These are phyloP conservation scores for Pterophyllum scalare DNA, from an alignment of 2,113 vertebrate species.

Conservation along the genomic window DNA sequence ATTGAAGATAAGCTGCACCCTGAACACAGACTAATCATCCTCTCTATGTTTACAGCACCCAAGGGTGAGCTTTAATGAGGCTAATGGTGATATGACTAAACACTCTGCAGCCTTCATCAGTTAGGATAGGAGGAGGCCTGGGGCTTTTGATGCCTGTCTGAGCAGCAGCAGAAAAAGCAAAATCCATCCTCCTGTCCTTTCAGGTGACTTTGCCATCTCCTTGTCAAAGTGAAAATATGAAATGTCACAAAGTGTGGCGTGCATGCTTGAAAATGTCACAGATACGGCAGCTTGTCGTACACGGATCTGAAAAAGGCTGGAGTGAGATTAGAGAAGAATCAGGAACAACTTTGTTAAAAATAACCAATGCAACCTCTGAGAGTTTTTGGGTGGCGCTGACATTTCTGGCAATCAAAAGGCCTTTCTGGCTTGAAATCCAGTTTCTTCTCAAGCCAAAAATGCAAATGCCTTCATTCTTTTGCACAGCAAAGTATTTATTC, in stretches of 20 bases:
- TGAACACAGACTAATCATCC: constrained; percentile 47
- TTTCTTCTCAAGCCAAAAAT: constrained; percentile 12
- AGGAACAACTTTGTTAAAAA: neutral
- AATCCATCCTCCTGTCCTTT: constrained; percentile 37
- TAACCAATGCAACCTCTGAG: neutral
- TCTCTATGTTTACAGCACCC: constrained; percentile 54
- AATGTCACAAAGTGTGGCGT: constrained; percentile 41
- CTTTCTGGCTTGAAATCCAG: constrained; percentile 4
- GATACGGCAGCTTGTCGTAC: neutral
- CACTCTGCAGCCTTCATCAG: constrained; percentile 48
- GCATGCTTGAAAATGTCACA: constrained; percentile 50
- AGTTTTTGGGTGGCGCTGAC: constrained; percentile 6
- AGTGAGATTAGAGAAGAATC: constrained; percentile 28
- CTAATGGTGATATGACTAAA: constrained; percentile 55
- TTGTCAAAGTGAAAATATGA: constrained; percentile 34
- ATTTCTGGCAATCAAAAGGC: constrained; percentile 17
- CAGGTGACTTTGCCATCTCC: constrained; percentile 31
- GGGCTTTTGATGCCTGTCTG: constrained; percentile 30
- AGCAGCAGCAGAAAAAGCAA: constrained; percentile 23
- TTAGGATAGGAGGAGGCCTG: constrained; percentile 38
- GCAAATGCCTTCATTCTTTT: constrained; percentile 16
- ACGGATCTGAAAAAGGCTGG: neutral
- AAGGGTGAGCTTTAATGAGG: constrained; percentile 57
- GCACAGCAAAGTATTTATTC: neutral
- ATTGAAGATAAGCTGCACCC: constrained; percentile 29